Evolutionary conservation across 2,797 vertebrate species (phyloP).

Genomic region (Sebastes iracundus): DNA sequence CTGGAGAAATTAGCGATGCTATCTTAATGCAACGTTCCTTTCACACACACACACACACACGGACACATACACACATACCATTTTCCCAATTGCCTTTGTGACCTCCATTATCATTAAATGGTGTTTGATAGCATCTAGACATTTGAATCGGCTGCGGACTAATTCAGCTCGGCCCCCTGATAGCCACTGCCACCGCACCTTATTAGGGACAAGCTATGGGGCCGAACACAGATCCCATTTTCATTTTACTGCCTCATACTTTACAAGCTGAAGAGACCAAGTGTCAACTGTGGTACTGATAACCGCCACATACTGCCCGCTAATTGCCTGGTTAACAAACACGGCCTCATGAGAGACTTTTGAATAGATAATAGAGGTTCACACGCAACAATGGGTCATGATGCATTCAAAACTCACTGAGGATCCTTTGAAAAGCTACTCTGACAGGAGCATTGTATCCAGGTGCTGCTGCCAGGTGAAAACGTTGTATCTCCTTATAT

Average conservation of each 20-base stretch:
- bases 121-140: conserved; percentile 71
- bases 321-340: conserved; percentile 75
- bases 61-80: conserved; percentile 18
- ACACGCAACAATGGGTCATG: conserved; percentile 44
- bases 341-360: conserved; percentile 63
- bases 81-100: conserved; percentile 69
- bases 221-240: conserved; percentile 63
- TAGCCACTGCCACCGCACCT: conserved; percentile 66
- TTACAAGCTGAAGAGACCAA: conserved; percentile 59
- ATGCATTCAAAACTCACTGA: conserved; percentile 41
- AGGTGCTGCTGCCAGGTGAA: background rate
- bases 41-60: conserved; percentile 17
- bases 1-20: conserved; percentile 72
- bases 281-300: conserved; percentile 67
- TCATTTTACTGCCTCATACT: conserved; percentile 76
- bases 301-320: conserved; percentile 57
- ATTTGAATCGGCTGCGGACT: conserved; percentile 74
- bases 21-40: conserved; percentile 66
- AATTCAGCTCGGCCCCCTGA: conserved; percentile 63
- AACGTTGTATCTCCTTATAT: background rate
- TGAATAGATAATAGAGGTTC: conserved; percentile 69
- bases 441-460: background rate
- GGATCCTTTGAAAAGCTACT: conserved; percentile 25
- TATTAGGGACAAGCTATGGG: conserved; percentile 74
- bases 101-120: conserved; percentile 75